Percentiles rank a stretch among this genome's conserved stretches.
phyloP scores from a whole-genome alignment of 2,113 vertebrate genomes.

The Ahaetulla prasina region DNA sequence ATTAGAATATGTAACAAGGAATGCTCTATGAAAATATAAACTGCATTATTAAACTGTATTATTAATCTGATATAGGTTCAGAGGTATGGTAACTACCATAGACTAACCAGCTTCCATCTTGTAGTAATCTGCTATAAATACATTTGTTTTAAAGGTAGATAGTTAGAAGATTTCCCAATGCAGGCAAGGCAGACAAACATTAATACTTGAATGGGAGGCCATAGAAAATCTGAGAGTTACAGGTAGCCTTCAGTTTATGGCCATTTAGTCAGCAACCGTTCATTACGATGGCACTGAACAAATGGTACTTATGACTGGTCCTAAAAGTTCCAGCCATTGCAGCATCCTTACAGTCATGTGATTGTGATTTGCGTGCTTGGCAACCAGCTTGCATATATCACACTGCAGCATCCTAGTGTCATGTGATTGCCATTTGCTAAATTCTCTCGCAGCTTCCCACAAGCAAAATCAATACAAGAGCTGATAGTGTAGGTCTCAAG shows the following conservation, averaged over 20 bases:
- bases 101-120: neutral
- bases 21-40: neutral
- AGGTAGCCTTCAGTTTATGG: neutral
- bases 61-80: neutral
- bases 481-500: neutral
- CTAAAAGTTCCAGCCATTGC: neutral
- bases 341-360: neutral
- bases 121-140: neutral
- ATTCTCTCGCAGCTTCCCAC: neutral
- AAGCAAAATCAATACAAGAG: neutral
- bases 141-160: neutral
- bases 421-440: neutral
- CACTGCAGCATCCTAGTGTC: neutral
- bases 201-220: neutral
- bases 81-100: neutral
- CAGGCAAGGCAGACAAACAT: neutral
- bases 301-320: neutral
- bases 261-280: neutral
- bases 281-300: neutral
- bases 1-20: neutral
- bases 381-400: neutral
- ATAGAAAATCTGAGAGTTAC: neutral
- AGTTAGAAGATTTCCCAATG: neutral
- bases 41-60: neutral
- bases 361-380: too few species aligned